A percentile compares a stretch with the other conserved stretches of the same genome.
Evolutionary conservation across 2,113 vertebrate genomes (phyloP).

Genomic region (Orientallactaga bullata): DNA sequence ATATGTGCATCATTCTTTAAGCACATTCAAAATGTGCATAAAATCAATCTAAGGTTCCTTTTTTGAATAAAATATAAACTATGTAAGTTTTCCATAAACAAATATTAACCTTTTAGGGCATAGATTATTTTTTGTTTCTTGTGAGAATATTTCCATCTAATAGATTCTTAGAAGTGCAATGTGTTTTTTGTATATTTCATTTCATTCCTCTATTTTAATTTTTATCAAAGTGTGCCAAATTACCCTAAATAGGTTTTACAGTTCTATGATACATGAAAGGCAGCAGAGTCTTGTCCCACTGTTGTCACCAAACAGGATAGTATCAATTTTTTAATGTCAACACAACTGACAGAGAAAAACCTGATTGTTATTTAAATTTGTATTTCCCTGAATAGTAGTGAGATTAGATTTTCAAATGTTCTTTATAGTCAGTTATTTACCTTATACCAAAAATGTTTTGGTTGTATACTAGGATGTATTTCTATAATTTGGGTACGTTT

Average conservation of each 20-base stretch:
- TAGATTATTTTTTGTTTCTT: not conserved
- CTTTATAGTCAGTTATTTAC: not conserved
- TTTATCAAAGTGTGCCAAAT: not conserved
- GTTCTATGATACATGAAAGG: not conserved
- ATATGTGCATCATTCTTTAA: not conserved
- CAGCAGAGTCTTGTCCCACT: not conserved
- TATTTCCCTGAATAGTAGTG: not conserved
- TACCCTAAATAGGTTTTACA: not conserved
- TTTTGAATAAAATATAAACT: not conserved
- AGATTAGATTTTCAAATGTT: slow-evolving; percentile 31
- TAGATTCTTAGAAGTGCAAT: not conserved
- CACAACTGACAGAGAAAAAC: not conserved
- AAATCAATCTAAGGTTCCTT: not conserved
- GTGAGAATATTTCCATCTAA: not conserved
- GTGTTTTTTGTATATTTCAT: not conserved
- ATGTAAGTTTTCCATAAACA: not conserved
- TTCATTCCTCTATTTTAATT: slow-evolving; percentile 14
- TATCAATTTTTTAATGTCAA: not conserved
- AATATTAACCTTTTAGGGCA: slow-evolving; percentile 15
- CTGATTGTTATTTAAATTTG: not conserved
- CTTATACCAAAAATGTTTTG: slow-evolving; percentile 21
- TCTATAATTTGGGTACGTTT: not conserved
- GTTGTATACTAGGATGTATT: not conserved
- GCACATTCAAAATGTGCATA: not conserved
- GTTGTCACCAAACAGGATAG: not conserved